These are phyloP conservation scores for Aldrovandia affinis DNA, from an alignment of 2,797 vertebrate genomes.

Conservation along the genomic window DNA sequence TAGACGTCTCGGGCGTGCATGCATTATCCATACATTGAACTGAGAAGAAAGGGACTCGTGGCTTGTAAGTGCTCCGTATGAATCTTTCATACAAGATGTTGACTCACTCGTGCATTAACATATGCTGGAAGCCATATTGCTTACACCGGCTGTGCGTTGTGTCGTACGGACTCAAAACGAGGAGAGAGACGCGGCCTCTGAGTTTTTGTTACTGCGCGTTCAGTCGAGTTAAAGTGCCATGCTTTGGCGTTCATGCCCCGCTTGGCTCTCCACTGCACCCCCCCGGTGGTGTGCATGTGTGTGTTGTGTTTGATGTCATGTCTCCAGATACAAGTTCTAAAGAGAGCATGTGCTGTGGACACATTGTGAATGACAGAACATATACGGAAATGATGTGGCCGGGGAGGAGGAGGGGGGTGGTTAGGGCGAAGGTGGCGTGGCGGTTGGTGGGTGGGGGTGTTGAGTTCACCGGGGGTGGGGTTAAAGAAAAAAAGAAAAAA, in stretches of 20 bases:
- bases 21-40: background rate
- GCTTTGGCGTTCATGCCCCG: background rate
- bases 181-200: background rate
- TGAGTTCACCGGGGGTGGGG: too few relatives aligned
- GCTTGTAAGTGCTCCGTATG: conserved; percentile 1
- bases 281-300: background rate
- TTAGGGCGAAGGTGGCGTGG: background rate
- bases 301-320: background rate
- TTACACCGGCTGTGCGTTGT: background rate
- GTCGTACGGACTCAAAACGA: background rate
- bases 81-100: conserved; percentile 2
- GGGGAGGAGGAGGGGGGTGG: background rate
- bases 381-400: background rate
- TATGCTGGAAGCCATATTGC: background rate
- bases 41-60: background rate
- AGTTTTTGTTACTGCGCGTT: background rate
- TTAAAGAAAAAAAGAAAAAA: conserved; percentile 20
- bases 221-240: background rate
- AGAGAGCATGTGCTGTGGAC: background rate
- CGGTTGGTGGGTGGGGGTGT: background rate
- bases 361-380: background rate
- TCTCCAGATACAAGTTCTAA: background rate
- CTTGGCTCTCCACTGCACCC: background rate
- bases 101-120: background rate
- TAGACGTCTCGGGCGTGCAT: background rate